Conservation (phyloP, 23 tunicate genomes). For the Trididemnum clinides region DNA sequence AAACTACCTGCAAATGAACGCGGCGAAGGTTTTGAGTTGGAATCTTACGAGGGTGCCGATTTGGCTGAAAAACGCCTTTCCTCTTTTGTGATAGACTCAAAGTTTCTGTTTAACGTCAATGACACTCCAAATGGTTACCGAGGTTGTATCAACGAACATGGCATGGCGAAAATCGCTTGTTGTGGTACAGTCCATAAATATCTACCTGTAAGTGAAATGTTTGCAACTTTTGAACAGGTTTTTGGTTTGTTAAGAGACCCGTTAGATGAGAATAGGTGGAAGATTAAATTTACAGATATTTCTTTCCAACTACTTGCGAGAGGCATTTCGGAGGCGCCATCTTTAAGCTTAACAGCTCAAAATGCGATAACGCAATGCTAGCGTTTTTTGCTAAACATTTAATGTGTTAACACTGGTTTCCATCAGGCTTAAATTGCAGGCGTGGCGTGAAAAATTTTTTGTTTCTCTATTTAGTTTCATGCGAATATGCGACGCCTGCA, state of each 20-base stretch:
- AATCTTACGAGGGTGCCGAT: neutral
- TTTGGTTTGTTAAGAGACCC: conserved; percentile 23
- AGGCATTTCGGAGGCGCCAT: neutral
- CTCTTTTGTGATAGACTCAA: conserved; percentile 21
- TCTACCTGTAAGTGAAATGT: neutral
- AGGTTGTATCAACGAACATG: conserved; percentile 46
- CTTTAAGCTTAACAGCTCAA: neutral
- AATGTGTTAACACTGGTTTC: no score
- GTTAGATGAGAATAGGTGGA: conserved; percentile 13
- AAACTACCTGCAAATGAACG: neutral
- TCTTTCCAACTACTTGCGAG: neutral
- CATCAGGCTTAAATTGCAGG: no score
- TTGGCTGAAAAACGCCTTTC: neutral
- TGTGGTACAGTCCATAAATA: conserved; percentile 56
- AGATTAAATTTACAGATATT: conserved; percentile 22
- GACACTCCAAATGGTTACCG: conserved; percentile 57
- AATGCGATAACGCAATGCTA: neutral
- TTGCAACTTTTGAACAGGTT: conserved; percentile 8
- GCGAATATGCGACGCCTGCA: no score
- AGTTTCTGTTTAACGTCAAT: conserved; percentile 48
- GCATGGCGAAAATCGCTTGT: conserved; percentile 59
- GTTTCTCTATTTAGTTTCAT: no score
- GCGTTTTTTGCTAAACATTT: neutral
- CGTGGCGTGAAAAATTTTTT: no score
- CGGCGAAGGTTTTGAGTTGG: neutral